Base-by-base conservation (phyloP, 2,888 invertebrate genomes). In the Cheilosia urbana region DNA sequence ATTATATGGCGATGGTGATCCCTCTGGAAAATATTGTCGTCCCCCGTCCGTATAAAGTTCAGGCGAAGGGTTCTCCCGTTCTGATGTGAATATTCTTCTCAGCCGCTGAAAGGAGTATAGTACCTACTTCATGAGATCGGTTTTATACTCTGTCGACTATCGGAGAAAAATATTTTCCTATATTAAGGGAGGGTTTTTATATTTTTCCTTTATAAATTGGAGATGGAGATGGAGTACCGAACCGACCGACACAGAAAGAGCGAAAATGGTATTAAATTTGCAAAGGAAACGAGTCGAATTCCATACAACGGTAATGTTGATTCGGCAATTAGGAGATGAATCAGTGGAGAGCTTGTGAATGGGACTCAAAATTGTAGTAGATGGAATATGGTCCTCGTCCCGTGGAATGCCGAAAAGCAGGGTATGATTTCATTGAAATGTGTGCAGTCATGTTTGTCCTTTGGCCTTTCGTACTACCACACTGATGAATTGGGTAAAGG, bases 301-400 rank as follows among this genome's bases (percentile, higher is more conserved):
- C 53, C 60, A 68, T 73, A 68, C 68, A 73, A 84, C 73, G 79
- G 65, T 60, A 71, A 75, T 66, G 84, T 69, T 80, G 75, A 84
- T 80, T 75, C 71, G 80, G 71, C 84, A 80, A 84, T 80, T 80
- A 75, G 69, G 51, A 75, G 75, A 84, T 69, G 66, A 69, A 60
- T 62, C 58, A 58, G 80, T 49, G 49, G 71, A 80, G 84, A 80
- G 62, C 69, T 49, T 63, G 69, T 37, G 19, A 49, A 58, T 63
- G 65, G 21, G 51, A 65, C 57, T 58, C 2, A 65, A 37, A 55
- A 40, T 57, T 49, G 13, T n/a, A 57, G 40, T 34, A 51, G 15
- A 27, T 57, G 51, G 34, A 30, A 37, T 24, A 24, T n/a, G 63
- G 21, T 42, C 34, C 21, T 71, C 6, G 47, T 40, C 40, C 62